Conservation (phyloP, 2,888 invertebrate genomes). For the Diaperis boleti region DNA sequence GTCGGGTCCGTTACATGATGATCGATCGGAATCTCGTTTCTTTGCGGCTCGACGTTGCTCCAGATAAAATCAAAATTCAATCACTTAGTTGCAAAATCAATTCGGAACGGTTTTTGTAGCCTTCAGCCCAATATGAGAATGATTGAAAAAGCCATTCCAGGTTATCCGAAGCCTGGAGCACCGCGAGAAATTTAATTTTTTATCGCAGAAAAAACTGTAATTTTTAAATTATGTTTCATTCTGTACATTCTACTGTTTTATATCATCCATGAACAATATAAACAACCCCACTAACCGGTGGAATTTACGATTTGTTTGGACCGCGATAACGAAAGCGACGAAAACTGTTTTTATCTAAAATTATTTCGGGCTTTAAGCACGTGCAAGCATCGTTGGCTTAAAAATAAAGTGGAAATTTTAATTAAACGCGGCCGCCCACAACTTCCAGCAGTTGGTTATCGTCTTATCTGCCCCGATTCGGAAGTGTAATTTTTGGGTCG, state of each 20-base stretch:
- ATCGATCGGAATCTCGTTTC: background rate
- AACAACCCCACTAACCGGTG: background rate
- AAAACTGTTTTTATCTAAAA: background rate
- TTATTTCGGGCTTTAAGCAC: background rate
- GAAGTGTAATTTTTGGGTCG: background rate
- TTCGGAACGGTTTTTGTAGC: background rate
- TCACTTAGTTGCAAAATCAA: slow-evolving; percentile 2
- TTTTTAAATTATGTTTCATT: too few species aligned
- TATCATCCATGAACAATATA: background rate
- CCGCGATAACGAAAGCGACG: background rate
- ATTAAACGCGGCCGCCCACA: too few species aligned
- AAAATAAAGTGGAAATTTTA: background rate
- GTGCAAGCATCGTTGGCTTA: background rate
- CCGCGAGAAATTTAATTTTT: too few species aligned
- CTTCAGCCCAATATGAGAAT: slow-evolving; percentile 2
- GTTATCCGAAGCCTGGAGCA: too few species aligned
- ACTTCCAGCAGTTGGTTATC: background rate
- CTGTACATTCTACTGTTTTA: too few species aligned
- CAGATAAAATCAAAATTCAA: background rate
- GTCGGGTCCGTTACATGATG: background rate
- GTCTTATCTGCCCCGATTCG: too few species aligned
- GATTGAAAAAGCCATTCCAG: background rate
- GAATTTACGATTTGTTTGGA: background rate
- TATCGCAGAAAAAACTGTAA: too few species aligned
- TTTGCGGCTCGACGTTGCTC: background rate